These are phyloP conservation scores for Daphoenositta chrysoptera DNA, from an alignment of 2,113 vertebrate species.

Conservation along the genomic window DNA sequence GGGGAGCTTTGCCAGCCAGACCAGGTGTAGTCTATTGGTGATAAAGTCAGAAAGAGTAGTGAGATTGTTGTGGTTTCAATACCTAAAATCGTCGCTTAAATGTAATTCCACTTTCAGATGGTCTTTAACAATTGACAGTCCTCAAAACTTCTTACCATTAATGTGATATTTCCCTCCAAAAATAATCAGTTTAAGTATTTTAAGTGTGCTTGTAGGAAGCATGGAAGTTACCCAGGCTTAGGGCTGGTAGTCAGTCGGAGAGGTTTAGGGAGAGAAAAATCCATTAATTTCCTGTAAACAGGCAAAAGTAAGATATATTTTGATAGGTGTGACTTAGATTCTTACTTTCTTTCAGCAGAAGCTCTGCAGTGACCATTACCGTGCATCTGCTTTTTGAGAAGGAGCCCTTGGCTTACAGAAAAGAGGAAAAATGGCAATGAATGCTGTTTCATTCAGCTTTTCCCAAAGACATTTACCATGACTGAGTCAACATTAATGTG, in stretches of 20 bases:
- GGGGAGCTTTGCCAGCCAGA: background rate
- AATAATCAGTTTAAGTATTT: background rate
- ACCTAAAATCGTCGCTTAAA: background rate
- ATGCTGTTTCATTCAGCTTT: background rate
- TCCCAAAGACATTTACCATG: background rate
- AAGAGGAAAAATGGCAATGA: background rate
- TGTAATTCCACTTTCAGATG: background rate
- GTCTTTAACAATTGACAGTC: background rate
- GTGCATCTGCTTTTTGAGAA: background rate
- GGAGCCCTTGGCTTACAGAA: background rate
- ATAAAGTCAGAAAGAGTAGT: accelerated
- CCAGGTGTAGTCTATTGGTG: background rate
- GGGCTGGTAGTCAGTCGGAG: background rate
- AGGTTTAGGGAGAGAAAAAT: background rate
- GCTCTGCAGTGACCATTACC: background rate
- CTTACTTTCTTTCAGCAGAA: background rate
- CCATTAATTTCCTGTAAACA: background rate
- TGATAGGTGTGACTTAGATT: background rate
- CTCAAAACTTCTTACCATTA: background rate
- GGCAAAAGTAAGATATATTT: background rate
- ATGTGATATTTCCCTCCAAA: background rate
- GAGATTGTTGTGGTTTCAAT: background rate
- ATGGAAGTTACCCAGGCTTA: background rate
- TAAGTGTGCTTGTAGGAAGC: background rate
- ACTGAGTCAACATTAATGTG: accelerated